phyloP scores from a whole-genome alignment of 2,888 invertebrate genomes.

The Labia minor region DNA sequence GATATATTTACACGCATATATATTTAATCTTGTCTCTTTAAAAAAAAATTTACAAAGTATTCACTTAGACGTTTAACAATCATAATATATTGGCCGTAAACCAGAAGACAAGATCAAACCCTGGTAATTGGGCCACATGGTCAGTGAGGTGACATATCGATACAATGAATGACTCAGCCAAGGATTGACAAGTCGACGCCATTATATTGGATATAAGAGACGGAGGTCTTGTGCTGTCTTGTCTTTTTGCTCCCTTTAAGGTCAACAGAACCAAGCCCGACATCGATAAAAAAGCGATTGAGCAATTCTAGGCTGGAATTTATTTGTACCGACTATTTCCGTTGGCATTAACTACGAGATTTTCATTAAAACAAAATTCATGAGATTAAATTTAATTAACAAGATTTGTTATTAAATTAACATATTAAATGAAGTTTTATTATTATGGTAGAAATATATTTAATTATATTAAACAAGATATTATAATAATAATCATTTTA shows the following conservation, averaged over 20 bases:
- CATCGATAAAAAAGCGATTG: background rate
- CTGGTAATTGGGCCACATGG: conserved; percentile 4
- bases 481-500: too few relatives aligned
- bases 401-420: too few relatives aligned
- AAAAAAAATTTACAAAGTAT: too few relatives aligned
- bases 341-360: too few relatives aligned
- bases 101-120: background rate
- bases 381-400: too few relatives aligned
- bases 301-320: background rate
- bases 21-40: too few relatives aligned
- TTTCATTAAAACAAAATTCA: too few relatives aligned
- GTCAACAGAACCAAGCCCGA: background rate
- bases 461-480: too few relatives aligned
- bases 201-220: background rate
- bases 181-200: background rate
- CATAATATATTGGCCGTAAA: background rate
- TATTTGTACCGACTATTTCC: background rate
- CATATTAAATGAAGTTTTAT: too few relatives aligned
- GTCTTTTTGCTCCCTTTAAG: background rate
- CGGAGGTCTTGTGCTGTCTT: background rate
- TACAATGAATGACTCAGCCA: background rate
- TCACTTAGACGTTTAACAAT: background rate
- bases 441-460: too few relatives aligned
- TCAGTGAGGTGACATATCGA: background rate
- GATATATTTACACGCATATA: too few relatives aligned